These are phyloP conservation scores for Lindbergichthys nudifrons DNA, from an alignment of 2,797 vertebrate species.

Conservation along the genomic window DNA sequence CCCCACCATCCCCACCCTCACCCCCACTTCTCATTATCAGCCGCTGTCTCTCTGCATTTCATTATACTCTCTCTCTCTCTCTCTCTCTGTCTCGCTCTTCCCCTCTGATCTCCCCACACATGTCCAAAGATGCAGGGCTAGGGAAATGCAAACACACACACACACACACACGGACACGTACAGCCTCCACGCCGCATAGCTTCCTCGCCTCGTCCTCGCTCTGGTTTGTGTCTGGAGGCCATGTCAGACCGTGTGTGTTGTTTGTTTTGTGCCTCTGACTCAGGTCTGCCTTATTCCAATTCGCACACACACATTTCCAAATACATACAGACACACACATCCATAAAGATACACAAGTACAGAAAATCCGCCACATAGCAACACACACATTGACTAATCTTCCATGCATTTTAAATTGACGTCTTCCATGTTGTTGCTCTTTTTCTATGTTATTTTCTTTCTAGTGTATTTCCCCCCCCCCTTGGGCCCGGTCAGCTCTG, in stretches of 20 bases:
- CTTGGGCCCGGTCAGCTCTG: background rate
- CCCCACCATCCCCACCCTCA: background rate
- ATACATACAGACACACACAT: background rate
- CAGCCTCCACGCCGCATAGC: conserved; percentile 13
- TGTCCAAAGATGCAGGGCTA: conserved; percentile 43
- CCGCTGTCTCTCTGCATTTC: conserved; percentile 47
- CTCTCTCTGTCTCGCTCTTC: conserved; percentile 21
- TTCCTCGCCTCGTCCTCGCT: conserved; percentile 50
- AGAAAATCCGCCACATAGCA: conserved; percentile 1
- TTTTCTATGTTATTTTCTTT: background rate
- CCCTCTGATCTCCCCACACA: conserved; percentile 47
- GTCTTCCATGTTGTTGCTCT: background rate
- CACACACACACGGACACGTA: background rate
- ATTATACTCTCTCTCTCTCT: conserved; percentile 21
- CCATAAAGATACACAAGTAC: background rate
- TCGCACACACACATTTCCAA: background rate
- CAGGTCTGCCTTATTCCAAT: conserved; percentile 48
- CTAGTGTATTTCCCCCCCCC: background rate
- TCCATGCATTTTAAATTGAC: background rate
- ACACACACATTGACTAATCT: conserved; percentile 8
- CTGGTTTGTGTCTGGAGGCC: conserved; percentile 67
- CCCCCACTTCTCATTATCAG: conserved; percentile 49
- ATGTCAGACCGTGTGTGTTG: conserved; percentile 58
- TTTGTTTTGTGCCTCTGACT: conserved; percentile 55
- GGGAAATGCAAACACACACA: conserved; percentile 3